These are phyloP conservation scores for Poecilia wingei DNA, from an alignment of 2,797 vertebrate genomes.

Conservation along the genomic window DNA sequence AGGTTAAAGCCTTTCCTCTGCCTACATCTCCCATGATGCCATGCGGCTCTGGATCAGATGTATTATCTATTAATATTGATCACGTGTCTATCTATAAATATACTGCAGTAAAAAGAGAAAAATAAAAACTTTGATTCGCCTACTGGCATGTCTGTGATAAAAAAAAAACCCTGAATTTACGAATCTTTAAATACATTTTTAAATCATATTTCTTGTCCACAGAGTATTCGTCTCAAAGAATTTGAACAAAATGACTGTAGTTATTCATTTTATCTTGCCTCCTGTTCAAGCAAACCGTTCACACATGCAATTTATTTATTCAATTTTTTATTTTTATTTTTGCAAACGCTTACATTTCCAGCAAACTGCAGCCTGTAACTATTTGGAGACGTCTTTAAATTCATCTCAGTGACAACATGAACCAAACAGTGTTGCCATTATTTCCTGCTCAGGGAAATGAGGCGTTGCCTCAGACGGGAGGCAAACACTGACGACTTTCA, in stretches of 20 bases:
- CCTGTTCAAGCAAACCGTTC: neutral
- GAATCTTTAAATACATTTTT: too few relatives aligned
- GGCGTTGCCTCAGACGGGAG: conserved; percentile 46
- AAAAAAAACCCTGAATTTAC: too few relatives aligned
- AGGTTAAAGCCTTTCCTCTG: too few relatives aligned
- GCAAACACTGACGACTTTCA: conserved; percentile 51
- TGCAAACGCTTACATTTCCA: neutral
- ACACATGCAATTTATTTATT: too few relatives aligned
- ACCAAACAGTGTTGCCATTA: conserved; percentile 49
- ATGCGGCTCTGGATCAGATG: too few relatives aligned
- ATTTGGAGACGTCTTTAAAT: conserved; percentile 7
- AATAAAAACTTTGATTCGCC: neutral
- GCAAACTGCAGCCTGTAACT: neutral
- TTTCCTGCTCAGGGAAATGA: conserved; percentile 47
- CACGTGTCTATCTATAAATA: too few relatives aligned
- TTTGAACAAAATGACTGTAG: too few relatives aligned
- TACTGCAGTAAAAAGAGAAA: neutral
- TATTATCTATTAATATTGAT: too few relatives aligned
- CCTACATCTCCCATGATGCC: too few relatives aligned
- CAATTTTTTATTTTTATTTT: neutral
- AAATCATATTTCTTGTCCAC: too few relatives aligned
- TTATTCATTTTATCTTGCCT: neutral
- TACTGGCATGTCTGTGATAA: too few relatives aligned
- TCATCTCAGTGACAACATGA: conserved; percentile 56
- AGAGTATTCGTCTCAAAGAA: too few relatives aligned